Percentiles rank a stretch among this genome's conserved stretches.
Evolutionary conservation across 2,888 invertebrate species (phyloP).

Genomic region (Phengaris arion): DNA sequence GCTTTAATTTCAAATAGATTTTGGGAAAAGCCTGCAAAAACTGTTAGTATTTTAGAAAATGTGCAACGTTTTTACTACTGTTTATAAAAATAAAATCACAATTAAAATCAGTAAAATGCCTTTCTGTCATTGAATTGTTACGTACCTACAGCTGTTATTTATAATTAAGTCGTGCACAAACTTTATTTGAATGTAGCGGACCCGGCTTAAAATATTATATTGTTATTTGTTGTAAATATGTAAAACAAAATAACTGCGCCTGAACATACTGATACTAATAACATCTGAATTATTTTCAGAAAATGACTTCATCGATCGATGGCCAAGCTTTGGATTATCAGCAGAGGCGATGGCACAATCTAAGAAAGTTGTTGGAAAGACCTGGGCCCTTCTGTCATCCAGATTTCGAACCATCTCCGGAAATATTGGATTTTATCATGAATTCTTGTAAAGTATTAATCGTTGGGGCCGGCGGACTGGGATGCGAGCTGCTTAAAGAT

Average conservation of each 20-base stretch:
- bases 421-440: constrained; percentile 90
- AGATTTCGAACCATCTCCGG: constrained; percentile 92
- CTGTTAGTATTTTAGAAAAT: too few species aligned
- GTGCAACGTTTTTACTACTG: neutral
- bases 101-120: neutral
- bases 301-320: constrained; percentile 51
- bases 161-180: neutral
- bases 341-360: constrained; percentile 87
- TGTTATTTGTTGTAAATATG: too few species aligned
- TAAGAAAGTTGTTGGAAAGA: constrained; percentile 92
- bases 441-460: constrained; percentile 90
- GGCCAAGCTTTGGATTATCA: constrained; percentile 56
- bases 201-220: too few species aligned
- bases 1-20: neutral
- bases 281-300: constrained; percentile 31
- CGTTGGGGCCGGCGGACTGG: constrained; percentile 96
- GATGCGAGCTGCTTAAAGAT: constrained; percentile 98
- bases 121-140: neutral
- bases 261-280: neutral
- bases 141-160: neutral
- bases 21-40: neutral
- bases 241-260: neutral
- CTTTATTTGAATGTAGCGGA: too few species aligned
- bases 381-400: constrained; percentile 96
- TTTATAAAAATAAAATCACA: neutral